Conservation (phyloP, 2,113 vertebrate genomes). For the Crotalus helleri region DNA sequence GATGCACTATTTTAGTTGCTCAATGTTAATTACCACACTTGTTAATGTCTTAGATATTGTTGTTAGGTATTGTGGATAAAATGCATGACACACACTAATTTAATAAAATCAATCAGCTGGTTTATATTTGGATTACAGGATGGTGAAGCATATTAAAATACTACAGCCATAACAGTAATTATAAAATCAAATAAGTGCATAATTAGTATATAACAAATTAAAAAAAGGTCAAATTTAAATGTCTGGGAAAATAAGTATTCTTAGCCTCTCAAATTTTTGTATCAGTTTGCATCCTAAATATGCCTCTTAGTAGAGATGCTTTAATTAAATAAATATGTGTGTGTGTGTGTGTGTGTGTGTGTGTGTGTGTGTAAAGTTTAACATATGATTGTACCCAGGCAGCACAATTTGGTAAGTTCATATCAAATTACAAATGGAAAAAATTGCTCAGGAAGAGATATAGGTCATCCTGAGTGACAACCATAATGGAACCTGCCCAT, state of each 20-base stretch:
- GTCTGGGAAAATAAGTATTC: not conserved
- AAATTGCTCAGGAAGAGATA: not conserved
- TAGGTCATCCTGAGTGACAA: not conserved
- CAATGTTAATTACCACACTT: not conserved
- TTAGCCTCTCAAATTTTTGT: not conserved
- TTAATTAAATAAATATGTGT: not conserved
- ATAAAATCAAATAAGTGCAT: not conserved
- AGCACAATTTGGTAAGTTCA: not conserved
- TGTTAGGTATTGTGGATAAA: not conserved
- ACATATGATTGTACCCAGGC: no score
- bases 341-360: no score
- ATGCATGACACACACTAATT: not conserved
- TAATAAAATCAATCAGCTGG: not conserved
- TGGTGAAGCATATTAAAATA: not conserved
- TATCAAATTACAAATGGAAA: not conserved
- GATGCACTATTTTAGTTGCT: not conserved
- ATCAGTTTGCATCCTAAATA: not conserved
- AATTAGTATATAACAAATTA: not conserved
- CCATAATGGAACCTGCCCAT: not conserved
- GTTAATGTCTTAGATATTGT: not conserved
- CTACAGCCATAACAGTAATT: not conserved
- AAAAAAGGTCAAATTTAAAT: not conserved
- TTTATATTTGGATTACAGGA: not conserved
- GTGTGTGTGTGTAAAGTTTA: no score
- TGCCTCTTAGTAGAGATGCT: not conserved